Evolutionary conservation across 2,888 invertebrate genomes (phyloP).

Genomic region (Blastobasis lacticolella): DNA sequence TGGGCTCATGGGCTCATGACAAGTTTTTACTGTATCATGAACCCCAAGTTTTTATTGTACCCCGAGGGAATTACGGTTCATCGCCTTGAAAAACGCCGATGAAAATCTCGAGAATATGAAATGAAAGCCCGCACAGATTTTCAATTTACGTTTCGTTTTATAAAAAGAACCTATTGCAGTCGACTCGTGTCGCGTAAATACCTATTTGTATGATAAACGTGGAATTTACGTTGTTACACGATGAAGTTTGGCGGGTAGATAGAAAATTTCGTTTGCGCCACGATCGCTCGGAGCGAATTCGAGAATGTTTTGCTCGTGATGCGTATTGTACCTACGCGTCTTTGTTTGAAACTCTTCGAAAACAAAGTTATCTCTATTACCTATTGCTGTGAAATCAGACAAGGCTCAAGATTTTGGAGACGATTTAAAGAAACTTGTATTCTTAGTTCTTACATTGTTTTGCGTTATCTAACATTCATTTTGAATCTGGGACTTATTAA

Average conservation of each 20-base stretch:
- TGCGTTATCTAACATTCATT: too few relatives aligned
- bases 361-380: too few relatives aligned
- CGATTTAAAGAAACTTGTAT: too few relatives aligned
- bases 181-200: neutral
- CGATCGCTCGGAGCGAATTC: too few relatives aligned
- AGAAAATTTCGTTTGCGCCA: too few relatives aligned
- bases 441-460: too few relatives aligned
- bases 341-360: too few relatives aligned
- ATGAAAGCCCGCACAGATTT: constrained; percentile 23
- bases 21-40: constrained; percentile 17
- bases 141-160: constrained; percentile 23
- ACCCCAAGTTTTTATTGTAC: constrained; percentile 26
- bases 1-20: constrained; percentile 19
- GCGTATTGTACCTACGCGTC: too few relatives aligned
- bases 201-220: constrained; percentile 2
- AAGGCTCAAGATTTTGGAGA: too few relatives aligned
- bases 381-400: too few relatives aligned
- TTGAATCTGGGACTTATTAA: too few relatives aligned
- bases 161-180: constrained; percentile 12
- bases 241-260: neutral
- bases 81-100: constrained; percentile 33
- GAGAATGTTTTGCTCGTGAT: too few relatives aligned
- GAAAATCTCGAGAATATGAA: constrained; percentile 20
- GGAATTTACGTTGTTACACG: constrained; percentile 3
- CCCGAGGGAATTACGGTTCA: constrained; percentile 37